Conservation (phyloP, 1,140 invertebrate species). For the Drosophila simulans region DNA sequence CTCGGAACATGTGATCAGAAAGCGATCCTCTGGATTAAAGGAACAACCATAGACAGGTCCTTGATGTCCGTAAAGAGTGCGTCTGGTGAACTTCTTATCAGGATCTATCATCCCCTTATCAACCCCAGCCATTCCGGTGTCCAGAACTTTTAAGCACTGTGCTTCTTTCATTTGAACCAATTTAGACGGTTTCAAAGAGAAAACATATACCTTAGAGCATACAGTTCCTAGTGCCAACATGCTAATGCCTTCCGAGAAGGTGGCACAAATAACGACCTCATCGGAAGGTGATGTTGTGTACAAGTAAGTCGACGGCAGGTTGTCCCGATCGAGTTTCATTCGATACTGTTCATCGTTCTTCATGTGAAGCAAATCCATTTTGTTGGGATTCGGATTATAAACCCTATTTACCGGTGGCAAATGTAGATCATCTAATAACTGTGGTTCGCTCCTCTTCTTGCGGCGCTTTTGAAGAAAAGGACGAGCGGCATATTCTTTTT, state of each 20-base stretch:
- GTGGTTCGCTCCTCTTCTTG: slow-evolving; percentile 15
- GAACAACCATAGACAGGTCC: slow-evolving; percentile 34
- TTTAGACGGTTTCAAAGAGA: slow-evolving; percentile 46
- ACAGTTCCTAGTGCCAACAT: slow-evolving; percentile 55
- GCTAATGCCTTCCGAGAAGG: slow-evolving; percentile 38
- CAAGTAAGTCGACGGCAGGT: slow-evolving; percentile 46
- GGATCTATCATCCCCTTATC: slow-evolving; percentile 47
- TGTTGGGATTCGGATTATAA: slow-evolving; percentile 24
- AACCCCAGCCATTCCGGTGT: slow-evolving; percentile 23
- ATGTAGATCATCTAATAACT: slow-evolving; percentile 6
- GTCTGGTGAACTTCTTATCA: slow-evolving; percentile 10
- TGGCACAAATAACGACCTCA: slow-evolving; percentile 48
- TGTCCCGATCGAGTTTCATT: slow-evolving; percentile 12
- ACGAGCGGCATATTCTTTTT: slow-evolving; percentile 1
- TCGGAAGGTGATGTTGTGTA: slow-evolving; percentile 22
- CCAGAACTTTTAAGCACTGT: slow-evolving; percentile 12
- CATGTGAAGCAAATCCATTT: slow-evolving; percentile 34
- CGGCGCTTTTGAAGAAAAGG: slow-evolving; percentile 12
- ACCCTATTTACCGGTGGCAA: slow-evolving; percentile 26
- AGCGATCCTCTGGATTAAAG: slow-evolving; percentile 52
- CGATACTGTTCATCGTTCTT: slow-evolving; percentile 55
- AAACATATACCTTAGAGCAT: slow-evolving; percentile 26
- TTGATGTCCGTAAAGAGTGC: slow-evolving; percentile 44
- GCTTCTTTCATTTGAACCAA: slow-evolving; percentile 50
- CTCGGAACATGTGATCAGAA: slow-evolving; percentile 50